Evolutionary conservation across 2,113 vertebrate genomes (phyloP), one percentile per base, ranked within the genome.

Genomic region (Pan troglodytes): DNA sequence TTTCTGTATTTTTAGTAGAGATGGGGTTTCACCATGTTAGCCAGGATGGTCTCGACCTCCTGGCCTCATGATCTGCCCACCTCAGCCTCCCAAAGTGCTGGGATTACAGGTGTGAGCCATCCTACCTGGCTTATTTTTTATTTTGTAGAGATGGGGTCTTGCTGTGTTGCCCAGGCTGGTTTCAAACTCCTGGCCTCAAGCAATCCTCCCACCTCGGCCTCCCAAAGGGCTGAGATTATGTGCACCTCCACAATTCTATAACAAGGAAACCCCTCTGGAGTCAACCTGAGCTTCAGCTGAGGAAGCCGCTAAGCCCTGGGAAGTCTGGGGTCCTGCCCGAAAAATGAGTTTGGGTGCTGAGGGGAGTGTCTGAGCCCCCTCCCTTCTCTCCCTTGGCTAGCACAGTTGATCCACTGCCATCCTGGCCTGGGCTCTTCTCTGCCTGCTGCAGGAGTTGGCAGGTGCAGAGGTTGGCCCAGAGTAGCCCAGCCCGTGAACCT

Each of bases 171-270:
- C 61, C 61, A 14, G 12, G 61, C 61, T 64, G 12, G 27, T 64
- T 27, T 64, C 59, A 30, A 64, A 64, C 61, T 64, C 61, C 61
- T 64, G 27, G 27, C 27, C 61, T 64, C 61, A 64, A 64, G 61
- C 61, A 64, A 6, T 64, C 61, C 61, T 64, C 61, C 61, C 61
- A 32, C 61, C 27, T 64, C 32, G 61, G 61, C 61, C 61, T 64
- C 27, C 61, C 61, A 32, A 64, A 64, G 61, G 61, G 61, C 27
- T 14, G 5, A 30, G 25, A 64, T 30, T 64, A 6, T 64, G 27
- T 32, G 27, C 0, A 0, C 16, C 10, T 38, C 67, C 45, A 20
- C 0, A 2, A 2, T 45, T 59, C 59, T n/a, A 50, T 40, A 4
- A n/a, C 5, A 1, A 11, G 35, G 14, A 67, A 32, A 43, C 43